phyloP scores from a whole-genome alignment of 2,113 vertebrate genomes.

The Prinia subflava region DNA sequence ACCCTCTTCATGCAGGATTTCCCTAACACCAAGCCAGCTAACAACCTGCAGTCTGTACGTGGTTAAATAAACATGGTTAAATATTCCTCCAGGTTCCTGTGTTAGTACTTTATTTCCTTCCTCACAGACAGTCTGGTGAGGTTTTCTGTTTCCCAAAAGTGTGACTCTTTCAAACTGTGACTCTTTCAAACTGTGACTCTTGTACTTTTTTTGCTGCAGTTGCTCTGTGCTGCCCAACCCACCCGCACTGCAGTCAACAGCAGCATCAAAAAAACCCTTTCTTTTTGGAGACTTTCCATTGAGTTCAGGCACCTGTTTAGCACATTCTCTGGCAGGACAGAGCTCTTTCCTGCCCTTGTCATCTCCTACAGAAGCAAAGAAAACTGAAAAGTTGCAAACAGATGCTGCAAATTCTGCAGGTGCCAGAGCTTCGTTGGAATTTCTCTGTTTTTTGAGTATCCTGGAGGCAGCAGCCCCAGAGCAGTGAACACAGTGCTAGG shows the following conservation, averaged over 20 bases:
- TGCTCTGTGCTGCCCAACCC: not conserved
- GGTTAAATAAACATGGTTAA: not conserved
- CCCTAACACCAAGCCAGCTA: not conserved
- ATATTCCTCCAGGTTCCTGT: not conserved
- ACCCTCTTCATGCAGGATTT: not conserved
- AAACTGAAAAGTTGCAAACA: not conserved
- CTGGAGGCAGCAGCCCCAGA: not conserved
- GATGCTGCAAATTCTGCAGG: not conserved
- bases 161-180: not conserved
- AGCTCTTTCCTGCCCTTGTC: not conserved
- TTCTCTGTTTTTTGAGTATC: not conserved
- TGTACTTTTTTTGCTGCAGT: constrained; percentile 4
- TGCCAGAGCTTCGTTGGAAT: not conserved
- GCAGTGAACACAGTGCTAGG: not conserved
- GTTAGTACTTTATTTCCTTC: not conserved
- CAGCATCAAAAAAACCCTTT: not conserved
- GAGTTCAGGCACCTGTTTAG: not conserved
- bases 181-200: not conserved
- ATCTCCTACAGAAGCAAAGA: not conserved
- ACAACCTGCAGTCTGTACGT: not conserved
- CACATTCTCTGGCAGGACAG: not conserved
- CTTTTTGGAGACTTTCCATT: not conserved
- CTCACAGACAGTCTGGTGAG: not conserved
- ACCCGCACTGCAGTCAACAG: constrained; percentile 33
- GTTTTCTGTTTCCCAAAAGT: not conserved